A percentile compares a stretch with the other conserved stretches of the same genome.
Conservation (phyloP, 2,797 vertebrate species). For the Dermochelys coriacea region DNA sequence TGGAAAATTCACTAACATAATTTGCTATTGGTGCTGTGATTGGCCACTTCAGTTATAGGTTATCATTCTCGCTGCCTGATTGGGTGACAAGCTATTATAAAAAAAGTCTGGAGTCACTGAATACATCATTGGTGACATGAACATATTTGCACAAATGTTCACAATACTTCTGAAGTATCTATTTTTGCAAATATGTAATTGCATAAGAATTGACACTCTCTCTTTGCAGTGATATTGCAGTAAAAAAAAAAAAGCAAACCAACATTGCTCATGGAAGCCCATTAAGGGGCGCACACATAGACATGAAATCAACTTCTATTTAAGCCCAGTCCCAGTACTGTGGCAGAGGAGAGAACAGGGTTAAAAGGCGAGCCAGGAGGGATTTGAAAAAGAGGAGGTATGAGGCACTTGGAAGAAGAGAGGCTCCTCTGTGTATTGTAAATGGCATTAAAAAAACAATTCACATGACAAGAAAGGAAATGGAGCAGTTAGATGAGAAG, state of each 20-base stretch:
- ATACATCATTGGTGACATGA: neutral
- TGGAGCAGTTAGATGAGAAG: neutral
- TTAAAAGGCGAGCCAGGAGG: neutral
- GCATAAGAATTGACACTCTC: neutral
- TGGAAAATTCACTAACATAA: neutral
- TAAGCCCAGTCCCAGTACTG: neutral
- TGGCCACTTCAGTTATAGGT: fast-evolving
- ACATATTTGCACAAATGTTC: neutral
- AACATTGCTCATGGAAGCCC: neutral
- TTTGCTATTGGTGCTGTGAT: neutral
- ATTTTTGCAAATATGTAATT: neutral
- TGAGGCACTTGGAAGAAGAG: neutral
- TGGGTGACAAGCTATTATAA: neutral
- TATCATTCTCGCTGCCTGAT: neutral
- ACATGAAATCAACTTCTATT: neutral
- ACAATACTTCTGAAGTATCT: neutral
- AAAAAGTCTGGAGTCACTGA: neutral
- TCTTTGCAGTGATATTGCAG: neutral
- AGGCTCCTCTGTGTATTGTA: constrained; percentile 3
- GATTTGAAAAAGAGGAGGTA: neutral
- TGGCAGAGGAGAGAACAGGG: constrained; percentile 1
- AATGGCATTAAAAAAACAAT: neutral
- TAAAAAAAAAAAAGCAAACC: neutral
- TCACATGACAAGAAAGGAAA: neutral
- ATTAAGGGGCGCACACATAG: neutral